Evolutionary conservation across 2,113 vertebrate genomes (phyloP).

Genomic region (Pagrus major): DNA sequence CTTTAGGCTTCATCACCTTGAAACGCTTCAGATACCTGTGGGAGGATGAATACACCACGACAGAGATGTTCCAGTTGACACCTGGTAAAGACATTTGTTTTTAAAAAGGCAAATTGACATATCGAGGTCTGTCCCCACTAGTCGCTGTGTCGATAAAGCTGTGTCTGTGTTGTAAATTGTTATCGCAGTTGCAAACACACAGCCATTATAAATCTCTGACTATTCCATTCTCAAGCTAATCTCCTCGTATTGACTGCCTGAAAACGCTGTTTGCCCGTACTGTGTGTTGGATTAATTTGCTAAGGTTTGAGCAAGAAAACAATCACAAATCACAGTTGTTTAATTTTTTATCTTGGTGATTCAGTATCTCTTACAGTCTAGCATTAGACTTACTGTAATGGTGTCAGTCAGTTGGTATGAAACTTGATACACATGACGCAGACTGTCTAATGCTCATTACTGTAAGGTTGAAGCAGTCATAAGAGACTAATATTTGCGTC

Average conservation of each 20-base stretch:
- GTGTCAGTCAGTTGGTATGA: conserved; percentile 1
- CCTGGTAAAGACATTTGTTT: background rate
- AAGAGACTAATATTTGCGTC: background rate
- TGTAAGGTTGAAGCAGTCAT: background rate
- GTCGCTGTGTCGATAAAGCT: conserved; percentile 5
- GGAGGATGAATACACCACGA: conserved; percentile 1
- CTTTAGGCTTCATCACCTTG: conserved; percentile 99
- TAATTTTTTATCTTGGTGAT: background rate
- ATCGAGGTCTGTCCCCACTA: background rate
- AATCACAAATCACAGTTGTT: background rate
- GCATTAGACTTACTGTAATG: background rate
- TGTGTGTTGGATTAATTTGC: background rate
- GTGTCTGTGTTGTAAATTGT: background rate
- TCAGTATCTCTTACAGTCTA: background rate
- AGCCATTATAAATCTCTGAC: conserved; percentile 4
- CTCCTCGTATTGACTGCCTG: background rate
- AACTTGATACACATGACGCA: conserved; percentile 17
- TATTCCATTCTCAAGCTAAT: conserved; percentile 23
- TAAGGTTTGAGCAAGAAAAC: background rate
- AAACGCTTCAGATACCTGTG: conserved; percentile 96
- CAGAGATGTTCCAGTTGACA: background rate
- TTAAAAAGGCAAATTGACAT: background rate
- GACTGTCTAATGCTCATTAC: conserved; percentile 14
- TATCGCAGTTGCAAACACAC: background rate
- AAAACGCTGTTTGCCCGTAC: background rate